Base-by-base conservation (phyloP, 2,888 invertebrate species). In the Hofmannophila pseudospretella region DNA sequence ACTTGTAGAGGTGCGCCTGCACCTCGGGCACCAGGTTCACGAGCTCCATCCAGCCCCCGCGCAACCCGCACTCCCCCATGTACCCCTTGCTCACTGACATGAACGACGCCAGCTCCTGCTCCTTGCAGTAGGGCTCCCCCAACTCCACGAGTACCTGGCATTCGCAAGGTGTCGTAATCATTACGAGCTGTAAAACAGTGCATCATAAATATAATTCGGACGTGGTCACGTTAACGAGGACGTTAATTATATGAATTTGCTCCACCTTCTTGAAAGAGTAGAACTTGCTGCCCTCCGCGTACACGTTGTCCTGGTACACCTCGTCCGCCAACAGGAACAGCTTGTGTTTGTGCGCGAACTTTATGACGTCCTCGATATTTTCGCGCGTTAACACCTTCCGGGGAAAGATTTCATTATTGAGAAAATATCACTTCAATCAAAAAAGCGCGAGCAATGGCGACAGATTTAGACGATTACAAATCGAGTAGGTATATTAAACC, bases 1-100 rank as follows among this genome's bases (percentile, higher is more conserved):
- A 93, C 84, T 99, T 99, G 63, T 93, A 88, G 35, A 97, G 89
- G 4, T 54, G 34, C 7, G 47, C 47, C 74, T 91, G 92, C 7
- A 48, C 45, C 2, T 91, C 81, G 1, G 94, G 92, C 51, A 94
- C 93, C 71, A 98, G 81, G 67, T 98, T 98, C 12, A 96, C 74
- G 1, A 96, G 88, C 81, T 98, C 98, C 49, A 91, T 90, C 71
- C 97, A 98, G 8, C 97, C 98, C 27, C 97, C 97, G 35, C 97
- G 90, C 41, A 96, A 89, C 35, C 97, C 97, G 70, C 97, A 97
- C 67, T 96, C 96, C 34, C 92, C 94, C 89, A 94, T 91, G 65
- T 90, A 94, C n/a, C 94, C 97, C 88, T 98, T 98, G 1, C 96
- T 96, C 27, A 93, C 91, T 0, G 97, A 96, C 93, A 97, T 94